Base-by-base conservation (phyloP, 2,113 vertebrate species). In the Chlorodrepanis virens region DNA sequence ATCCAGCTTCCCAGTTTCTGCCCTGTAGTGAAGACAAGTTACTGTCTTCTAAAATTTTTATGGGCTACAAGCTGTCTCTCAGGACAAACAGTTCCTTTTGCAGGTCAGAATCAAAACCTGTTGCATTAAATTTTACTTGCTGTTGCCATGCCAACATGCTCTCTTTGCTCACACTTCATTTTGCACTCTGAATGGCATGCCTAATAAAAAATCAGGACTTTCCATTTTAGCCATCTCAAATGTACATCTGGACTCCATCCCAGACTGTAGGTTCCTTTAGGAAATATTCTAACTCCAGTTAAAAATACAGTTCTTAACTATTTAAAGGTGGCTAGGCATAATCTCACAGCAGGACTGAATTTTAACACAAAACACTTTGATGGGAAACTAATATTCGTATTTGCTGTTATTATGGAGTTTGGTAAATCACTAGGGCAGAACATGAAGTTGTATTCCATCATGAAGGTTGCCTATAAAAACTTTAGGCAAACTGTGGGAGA, bases 141-240 rank as follows among this genome's bases (percentile, higher is more conserved):
- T 76, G 95, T 97, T 97, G 80, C 92, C 87, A 97, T 89, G 89
- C 50, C 93, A 94, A 91, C 94, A 60, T 50, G 40, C 59, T 94
- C 88, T 92, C 93, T 95, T 83, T 83, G 77, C 91, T 96, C 87
- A 84, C 94, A 96, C 91, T 96, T 95, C 91, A 85, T 94, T 88
- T 90, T 96, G 64, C 56, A 64, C 90, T 88, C 92, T 85, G 85
- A 97, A 97, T 87, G 69, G 93, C 92, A 93, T 53, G 86, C 70
- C 91, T 92, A 96, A 96, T 97, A 96, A 96, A 96, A 96, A 95
- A 77, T 80, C 76, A 88, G 76, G 72, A 95, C 93, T 97, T 97
- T 96, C 93, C 93, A 94, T 94, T 96, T 94, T 89, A 95, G 83
- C 88, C 90, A 92, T 88, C 85, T 97, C 94, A 95, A 89, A 93